These are phyloP conservation scores for Pomatorhinus ruficollis DNA, from an alignment of 2,113 vertebrate genomes.

Conservation along the genomic window DNA sequence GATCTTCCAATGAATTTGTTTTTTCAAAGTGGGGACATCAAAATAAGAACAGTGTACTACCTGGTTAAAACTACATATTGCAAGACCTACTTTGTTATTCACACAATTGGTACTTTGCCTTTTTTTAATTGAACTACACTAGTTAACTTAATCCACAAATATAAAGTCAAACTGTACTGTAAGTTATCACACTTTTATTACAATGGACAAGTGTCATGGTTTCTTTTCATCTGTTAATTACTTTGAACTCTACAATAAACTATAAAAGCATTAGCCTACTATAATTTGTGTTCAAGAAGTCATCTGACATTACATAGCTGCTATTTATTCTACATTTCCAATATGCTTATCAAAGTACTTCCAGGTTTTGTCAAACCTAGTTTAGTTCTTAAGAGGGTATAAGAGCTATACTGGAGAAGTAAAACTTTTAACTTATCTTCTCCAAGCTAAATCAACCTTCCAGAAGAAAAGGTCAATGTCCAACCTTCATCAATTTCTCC, in stretches of 20 bases:
- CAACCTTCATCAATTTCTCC: background rate
- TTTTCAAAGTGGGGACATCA: background rate
- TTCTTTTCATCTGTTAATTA: background rate
- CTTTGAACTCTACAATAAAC: background rate
- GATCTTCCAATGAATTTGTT: background rate
- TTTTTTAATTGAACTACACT: background rate
- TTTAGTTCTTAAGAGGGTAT: background rate
- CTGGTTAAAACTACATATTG: rapidly evolving
- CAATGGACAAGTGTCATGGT: background rate
- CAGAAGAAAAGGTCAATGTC: background rate
- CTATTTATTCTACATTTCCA: background rate
- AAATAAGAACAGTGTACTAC: background rate
- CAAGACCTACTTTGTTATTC: background rate
- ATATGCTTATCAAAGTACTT: background rate
- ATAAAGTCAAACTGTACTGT: background rate
- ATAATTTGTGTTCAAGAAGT: background rate
- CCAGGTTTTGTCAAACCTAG: background rate
- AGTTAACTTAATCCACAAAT: background rate
- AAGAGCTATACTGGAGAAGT: background rate
- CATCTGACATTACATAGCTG: background rate
- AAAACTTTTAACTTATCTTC: conserved; percentile 1
- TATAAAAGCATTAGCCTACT: background rate
- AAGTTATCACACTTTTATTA: background rate
- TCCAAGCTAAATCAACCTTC: background rate
- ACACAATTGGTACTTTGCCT: background rate